Percentiles rank a stretch among this genome's conserved stretches.
These are phyloP conservation scores for Odontocerum albicorne DNA, from an alignment of 2,888 invertebrate genomes.

Conservation along the genomic window DNA sequence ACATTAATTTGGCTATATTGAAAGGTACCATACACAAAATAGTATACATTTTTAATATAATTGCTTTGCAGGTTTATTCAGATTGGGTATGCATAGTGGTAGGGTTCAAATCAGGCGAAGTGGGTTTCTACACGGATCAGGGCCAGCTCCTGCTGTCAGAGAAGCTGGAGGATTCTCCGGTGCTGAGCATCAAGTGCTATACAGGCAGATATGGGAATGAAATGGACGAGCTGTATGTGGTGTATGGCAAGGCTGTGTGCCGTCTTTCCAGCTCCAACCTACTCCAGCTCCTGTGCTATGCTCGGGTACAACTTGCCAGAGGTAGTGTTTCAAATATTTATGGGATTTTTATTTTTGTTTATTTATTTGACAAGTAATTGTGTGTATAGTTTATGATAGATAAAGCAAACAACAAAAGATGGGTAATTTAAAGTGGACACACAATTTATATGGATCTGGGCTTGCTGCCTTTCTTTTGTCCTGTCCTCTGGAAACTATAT, in stretches of 20 bases:
- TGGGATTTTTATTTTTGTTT: slow-evolving; percentile 3
- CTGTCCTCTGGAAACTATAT: too few species aligned
- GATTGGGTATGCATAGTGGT: slow-evolving; percentile 94
- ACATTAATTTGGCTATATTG: too few species aligned
- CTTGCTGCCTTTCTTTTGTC: too few species aligned
- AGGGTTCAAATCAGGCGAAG: slow-evolving; percentile 82
- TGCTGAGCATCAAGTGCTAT: slow-evolving; percentile 78
- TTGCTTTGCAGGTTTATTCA: slow-evolving; percentile 66
- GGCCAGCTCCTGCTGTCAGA: slow-evolving; percentile 82
- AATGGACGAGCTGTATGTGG: slow-evolving; percentile 72
- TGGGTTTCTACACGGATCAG: slow-evolving; percentile 87
- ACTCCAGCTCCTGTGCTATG: slow-evolving; percentile 77
- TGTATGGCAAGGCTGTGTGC: slow-evolving; percentile 72
- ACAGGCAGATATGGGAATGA: slow-evolving; percentile 57
- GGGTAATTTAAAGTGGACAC: too few species aligned
- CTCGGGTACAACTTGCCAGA: slow-evolving; percentile 77
- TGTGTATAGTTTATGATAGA: too few species aligned
- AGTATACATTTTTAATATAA: too few species aligned
- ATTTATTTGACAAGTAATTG: too few species aligned
- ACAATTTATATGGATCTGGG: too few species aligned
- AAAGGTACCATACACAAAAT: too few species aligned
- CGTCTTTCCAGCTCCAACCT: slow-evolving; percentile 76
- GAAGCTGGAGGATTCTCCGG: slow-evolving; percentile 79
- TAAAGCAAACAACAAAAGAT: neutral
- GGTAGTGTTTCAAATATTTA: slow-evolving; percentile 50